Evolutionary conservation across 2,113 vertebrate genomes (phyloP).

Genomic region (Micronisus gabar): DNA sequence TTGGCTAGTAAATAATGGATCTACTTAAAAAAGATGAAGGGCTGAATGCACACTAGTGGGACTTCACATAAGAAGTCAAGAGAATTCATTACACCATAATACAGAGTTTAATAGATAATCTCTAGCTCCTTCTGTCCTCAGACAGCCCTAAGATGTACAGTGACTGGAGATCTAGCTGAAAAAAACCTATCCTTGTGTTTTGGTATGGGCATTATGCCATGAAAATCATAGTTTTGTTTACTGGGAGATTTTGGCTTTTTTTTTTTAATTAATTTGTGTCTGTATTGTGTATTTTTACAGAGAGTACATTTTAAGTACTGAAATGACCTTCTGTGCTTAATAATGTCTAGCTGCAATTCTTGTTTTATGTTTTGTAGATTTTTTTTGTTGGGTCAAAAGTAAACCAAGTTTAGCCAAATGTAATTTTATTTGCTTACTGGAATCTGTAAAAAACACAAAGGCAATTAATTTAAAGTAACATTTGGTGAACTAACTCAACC

Average conservation of each 20-base stretch:
- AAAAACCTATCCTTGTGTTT: neutral
- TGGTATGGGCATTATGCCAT: neutral
- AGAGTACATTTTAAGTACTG: neutral
- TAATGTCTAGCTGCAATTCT: neutral
- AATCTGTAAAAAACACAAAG: neutral
- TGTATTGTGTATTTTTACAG: neutral
- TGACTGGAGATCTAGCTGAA: neutral
- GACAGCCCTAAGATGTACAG: neutral
- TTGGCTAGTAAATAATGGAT: neutral
- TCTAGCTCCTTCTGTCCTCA: neutral
- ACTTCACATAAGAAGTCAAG: neutral
- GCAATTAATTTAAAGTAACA: neutral
- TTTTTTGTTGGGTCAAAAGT: neutral
- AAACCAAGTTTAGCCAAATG: neutral
- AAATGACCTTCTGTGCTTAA: neutral
- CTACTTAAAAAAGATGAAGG: neutral
- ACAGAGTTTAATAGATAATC: neutral
- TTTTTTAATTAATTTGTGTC: neutral
- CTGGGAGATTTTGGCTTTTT: neutral
- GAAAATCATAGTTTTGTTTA: neutral
- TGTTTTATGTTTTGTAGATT: neutral
- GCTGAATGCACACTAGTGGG: neutral
- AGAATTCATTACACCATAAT: neutral
- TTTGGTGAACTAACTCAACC: neutral
- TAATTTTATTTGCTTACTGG: constrained; percentile 15